Percentiles rank a stretch among this genome's conserved stretches.
phyloP scores from a whole-genome alignment of 2,888 invertebrate genomes.

The Drosophila flavopinicola region DNA sequence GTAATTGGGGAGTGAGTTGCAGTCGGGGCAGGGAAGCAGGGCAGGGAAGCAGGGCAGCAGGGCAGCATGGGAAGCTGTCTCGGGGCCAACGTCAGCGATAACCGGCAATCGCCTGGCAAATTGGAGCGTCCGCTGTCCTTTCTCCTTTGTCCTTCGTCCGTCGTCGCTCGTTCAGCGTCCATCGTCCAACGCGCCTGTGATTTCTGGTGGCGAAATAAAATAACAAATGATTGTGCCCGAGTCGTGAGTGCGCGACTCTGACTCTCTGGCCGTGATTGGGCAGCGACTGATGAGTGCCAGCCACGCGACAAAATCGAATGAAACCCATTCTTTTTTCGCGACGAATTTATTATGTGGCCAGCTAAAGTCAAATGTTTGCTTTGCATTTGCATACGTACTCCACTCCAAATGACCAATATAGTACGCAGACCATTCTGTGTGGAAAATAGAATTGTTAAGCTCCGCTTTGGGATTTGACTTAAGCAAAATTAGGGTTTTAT shows the following conservation, averaged over 20 bases:
- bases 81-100: slow-evolving; percentile 48
- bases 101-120: slow-evolving; percentile 54
- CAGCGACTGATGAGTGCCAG: slow-evolving; percentile 54
- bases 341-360: slow-evolving; percentile 49
- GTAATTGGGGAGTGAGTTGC: slow-evolving; percentile 6
- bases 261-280: slow-evolving; percentile 49
- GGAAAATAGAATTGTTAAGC: slow-evolving; percentile 8
- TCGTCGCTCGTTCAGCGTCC: too few relatives aligned
- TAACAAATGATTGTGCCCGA: slow-evolving; percentile 69
- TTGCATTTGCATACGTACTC: slow-evolving; percentile 25
- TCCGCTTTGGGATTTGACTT: slow-evolving; percentile 10
- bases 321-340: slow-evolving; percentile 30
- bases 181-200: slow-evolving; percentile 12
- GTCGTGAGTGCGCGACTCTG: slow-evolving; percentile 14
- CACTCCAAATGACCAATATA: slow-evolving; percentile 2
- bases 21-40: too few relatives aligned
- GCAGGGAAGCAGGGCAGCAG: too few relatives aligned
- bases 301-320: slow-evolving; percentile 63
- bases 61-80: slow-evolving; percentile 18
- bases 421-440: not conserved
- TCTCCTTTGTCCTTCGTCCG: too few relatives aligned
- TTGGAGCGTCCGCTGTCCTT: slow-evolving; percentile 54
- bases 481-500: slow-evolving; percentile 21
- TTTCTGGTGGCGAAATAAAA: slow-evolving; percentile 64
- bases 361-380: slow-evolving; percentile 35